Base-by-base conservation (phyloP, 2,888 invertebrate genomes). In the Tipula helvola region DNA sequence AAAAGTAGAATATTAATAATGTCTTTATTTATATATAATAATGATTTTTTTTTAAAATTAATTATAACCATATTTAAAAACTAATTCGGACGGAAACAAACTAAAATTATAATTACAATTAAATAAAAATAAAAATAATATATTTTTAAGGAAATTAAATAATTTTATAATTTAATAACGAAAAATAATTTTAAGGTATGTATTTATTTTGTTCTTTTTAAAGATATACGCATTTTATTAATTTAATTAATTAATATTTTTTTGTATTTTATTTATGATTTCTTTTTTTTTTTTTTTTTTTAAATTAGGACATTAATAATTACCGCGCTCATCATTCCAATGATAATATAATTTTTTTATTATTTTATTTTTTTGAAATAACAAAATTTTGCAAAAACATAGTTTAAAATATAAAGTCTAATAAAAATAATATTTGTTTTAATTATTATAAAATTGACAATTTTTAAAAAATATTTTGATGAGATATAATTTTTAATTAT, bases 291-390 rank as follows among this genome's bases (percentile, higher is more conserved):
- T 44, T 86, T 85, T 85, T 85, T 85, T 86, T 86, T 44, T 52
- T 86, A 86, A 86, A 86, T 86, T 86, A 86, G 86, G 86, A 86
- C 57, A 86, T 86, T 86, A 86, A 52, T 86, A 86, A 86, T 84
- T 39, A 86, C 86, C 86, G 86, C 86, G 86, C 86, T 86, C 86
- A 86, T 86, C 44, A 42, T 86, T 44, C 44, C 86, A 86, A 86
- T 86, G 36, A 86, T 86, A 36, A 86, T 47, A 84, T 41, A 84
- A 84, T 39, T 12, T 28, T 71, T 28, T 28, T 71, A 28, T 12
- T 28, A 28, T 28, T 28, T 71, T 71, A 52, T 28, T 57, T 57
- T 57, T 57, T 71, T 10, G 71, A 71, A 84, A 84, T 16, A 84
- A 84, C 36, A 83, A 83, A 83, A 36, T 36, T 83, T 83, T 83